Base-by-base conservation (phyloP, 2,888 invertebrate genomes). In the Lomographa bimaculata region DNA sequence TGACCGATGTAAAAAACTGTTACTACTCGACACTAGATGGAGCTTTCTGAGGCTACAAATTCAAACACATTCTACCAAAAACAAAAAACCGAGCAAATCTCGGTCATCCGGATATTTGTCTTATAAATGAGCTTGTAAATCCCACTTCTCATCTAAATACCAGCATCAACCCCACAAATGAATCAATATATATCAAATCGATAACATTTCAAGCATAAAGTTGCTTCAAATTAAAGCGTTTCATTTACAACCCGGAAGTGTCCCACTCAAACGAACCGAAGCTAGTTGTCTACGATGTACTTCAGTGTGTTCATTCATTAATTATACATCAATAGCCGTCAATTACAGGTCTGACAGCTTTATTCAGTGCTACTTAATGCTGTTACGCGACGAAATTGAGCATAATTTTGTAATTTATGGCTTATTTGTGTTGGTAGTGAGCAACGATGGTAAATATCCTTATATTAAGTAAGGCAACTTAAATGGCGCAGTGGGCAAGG, bases 281-380 rank as follows among this genome's bases (percentile, higher is more conserved):
- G n/a, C n/a, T n/a, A 48, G 37, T 27, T 34, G 46, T 42, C 47
- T 36, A 32, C 24, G 5, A 38, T 38, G 27, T 34, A 28, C 30
- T 37, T 35, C 39, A 24, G 30, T n/a, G n/a, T n/a, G n/a, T n/a
- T n/a, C n/a, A 35, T 46, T 49, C 47, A 48, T 54, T 50, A 54
- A 54, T 54, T 48, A 50, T 25, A 40, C 44, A 48, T 54, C 44
- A 50, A 44, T 50, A 39, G 43, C 40, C 43, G 47, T 48, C 53
- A 46, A 50, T 53, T 53, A 53, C 12, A 16, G 19, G 44, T 5
- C 16, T 50, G 53, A 47, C 53, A 53, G 53, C 43, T 53, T 50
- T 50, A 47, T 50, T 40, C 35, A 23, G 30, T 20, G 19, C 35
- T 27, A 29, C 33, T 48, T 47, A 28, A 44, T 39, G 43, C 27